A percentile compares a stretch with the other conserved stretches of the same genome.
phyloP scores from a whole-genome alignment of 2,113 vertebrate species.

The Heteronetta atricapilla region DNA sequence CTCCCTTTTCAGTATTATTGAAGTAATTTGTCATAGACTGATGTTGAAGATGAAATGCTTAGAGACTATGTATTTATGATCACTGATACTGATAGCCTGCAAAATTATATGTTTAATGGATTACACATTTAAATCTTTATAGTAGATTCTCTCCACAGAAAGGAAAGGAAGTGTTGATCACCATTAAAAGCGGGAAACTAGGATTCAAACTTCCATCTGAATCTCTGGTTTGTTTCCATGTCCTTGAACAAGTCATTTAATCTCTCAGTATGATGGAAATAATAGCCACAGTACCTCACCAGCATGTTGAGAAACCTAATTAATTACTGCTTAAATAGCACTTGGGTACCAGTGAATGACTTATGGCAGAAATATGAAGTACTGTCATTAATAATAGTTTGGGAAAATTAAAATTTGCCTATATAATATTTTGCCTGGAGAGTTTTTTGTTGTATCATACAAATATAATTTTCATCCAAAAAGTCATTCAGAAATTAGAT shows the following conservation, averaged over 20 bases:
- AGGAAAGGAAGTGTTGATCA: not conserved
- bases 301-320: slow-evolving; percentile 1
- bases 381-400: not conserved
- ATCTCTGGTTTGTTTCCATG: not conserved
- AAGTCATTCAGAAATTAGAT: not conserved
- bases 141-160: not conserved
- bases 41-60: slow-evolving; percentile 22
- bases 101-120: not conserved
- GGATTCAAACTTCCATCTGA: not conserved
- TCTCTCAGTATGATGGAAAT: not conserved
- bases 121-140: not conserved
- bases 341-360: not conserved
- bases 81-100: not conserved
- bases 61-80: not conserved
- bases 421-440: not conserved
- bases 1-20: slow-evolving; percentile 56
- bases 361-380: not conserved
- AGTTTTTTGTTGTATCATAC: not conserved
- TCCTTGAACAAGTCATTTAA: not conserved
- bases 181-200: not conserved
- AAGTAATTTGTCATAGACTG: slow-evolving; percentile 59
- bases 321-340: slow-evolving; percentile 12
- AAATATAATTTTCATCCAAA: not conserved
- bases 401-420: not conserved
- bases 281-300: not conserved